Evolutionary conservation across 2,113 vertebrate genomes (phyloP), one percentile per base, ranked within the genome.

Genomic region (Sula dactylatra): DNA sequence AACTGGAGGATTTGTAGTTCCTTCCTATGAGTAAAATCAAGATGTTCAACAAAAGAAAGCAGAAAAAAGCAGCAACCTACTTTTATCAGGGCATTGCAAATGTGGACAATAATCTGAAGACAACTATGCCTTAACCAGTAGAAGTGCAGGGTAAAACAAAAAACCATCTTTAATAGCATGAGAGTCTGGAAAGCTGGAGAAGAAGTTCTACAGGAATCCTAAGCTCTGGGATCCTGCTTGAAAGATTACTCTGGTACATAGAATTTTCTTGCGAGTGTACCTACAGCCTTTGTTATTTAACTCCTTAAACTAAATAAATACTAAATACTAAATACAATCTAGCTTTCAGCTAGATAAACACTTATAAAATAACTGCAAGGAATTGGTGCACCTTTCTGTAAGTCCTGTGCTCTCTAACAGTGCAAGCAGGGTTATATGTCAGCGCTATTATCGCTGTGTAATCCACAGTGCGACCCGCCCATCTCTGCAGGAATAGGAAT

Each of bases 401-500:
- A n/a, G 67, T 29, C 22, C 44, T 19, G 73, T 38, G 72, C 79
- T 79, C 1, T 2, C 78, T 47, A 45, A 4, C 88, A 70, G 88
- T 52, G 89, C 49, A 40, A 52, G 5, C 2, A 0, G 91, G 76
- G 92, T 95, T 93, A 47, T 67, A 16, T 77, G 82, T 90, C 82
- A 94, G 90, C 6, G 2, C 74, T 40, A 66, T 92, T 97, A 97
- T 92, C 96, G 10, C 71, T 13, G 62, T 26, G 91, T 26, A 88
- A 96, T 95, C 87, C 26, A 2, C 76, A 11, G 85, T 0, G 0
- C 0, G 66, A 78, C 95, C 95, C 96, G 21, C 94, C 97, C 96
- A 69, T 87, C 87, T 95, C 96, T 49, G 40, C 89, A 16, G 92
- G 88, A 96, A 66, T 76, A 90, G 89, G 73, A 92, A 80, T 95